These are phyloP conservation scores for Oryzias celebensis DNA, from an alignment of 2,113 vertebrate genomes.

Conservation along the genomic window DNA sequence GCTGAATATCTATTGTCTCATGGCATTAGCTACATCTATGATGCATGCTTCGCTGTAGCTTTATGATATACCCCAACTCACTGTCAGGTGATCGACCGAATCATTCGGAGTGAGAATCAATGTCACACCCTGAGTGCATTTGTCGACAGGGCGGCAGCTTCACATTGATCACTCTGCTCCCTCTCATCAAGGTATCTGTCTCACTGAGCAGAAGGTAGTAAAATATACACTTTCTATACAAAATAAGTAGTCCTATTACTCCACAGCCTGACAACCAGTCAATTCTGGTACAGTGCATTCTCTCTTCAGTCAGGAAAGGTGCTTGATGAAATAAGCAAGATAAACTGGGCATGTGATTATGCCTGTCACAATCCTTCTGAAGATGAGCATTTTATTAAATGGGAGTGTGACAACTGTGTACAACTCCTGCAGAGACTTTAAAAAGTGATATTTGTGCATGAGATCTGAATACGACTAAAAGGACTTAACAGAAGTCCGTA, in stretches of 20 bases:
- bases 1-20: constrained; percentile 10
- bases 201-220: constrained; percentile 36
- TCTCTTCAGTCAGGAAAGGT: constrained; percentile 55
- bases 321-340: constrained; percentile 59
- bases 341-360: constrained; percentile 51
- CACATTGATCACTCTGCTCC: constrained; percentile 59
- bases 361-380: constrained; percentile 36
- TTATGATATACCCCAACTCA: constrained; percentile 4
- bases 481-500: background rate
- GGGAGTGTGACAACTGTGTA: constrained; percentile 32
- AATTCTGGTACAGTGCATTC: constrained; percentile 64
- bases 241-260: constrained; percentile 66
- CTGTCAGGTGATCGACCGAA: constrained; percentile 38
- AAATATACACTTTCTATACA: constrained; percentile 63
- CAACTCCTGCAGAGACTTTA: constrained; percentile 24
- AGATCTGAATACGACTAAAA: constrained; percentile 3
- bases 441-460: constrained; percentile 15
- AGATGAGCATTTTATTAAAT: constrained; percentile 50
- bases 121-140: constrained; percentile 33
- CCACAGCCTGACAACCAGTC: constrained; percentile 69
- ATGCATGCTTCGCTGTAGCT: constrained; percentile 2
- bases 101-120: constrained; percentile 34
- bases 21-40: constrained; percentile 13
- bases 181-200: constrained; percentile 50
- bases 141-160: constrained; percentile 39